Evolutionary conservation across 2,113 vertebrate genomes (phyloP).

Genomic region (Leptobrachium ailaonicum): DNA sequence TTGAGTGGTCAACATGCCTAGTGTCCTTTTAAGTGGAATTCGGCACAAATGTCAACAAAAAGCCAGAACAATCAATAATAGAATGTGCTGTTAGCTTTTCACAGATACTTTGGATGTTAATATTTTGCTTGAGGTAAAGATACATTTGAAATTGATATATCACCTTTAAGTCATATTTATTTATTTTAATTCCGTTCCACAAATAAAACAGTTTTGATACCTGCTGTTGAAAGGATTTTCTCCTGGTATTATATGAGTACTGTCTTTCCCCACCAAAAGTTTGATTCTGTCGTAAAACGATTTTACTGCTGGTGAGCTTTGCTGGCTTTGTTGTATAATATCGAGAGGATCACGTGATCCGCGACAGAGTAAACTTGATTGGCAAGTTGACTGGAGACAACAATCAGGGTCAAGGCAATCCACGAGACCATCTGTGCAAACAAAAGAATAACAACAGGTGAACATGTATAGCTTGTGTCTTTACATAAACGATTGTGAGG

Average conservation of each 20-base stretch:
- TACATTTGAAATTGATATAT: neutral
- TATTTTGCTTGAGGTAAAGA: too few relatives aligned
- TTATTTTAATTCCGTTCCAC: slow-evolving; percentile 11
- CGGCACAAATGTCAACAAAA: too few relatives aligned
- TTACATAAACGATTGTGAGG: slow-evolving; percentile 1
- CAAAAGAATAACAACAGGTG: neutral
- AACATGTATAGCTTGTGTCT: neutral
- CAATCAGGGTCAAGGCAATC: slow-evolving; percentile 98
- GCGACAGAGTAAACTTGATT: slow-evolving; percentile 90
- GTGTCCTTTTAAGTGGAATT: too few relatives aligned
- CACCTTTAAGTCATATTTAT: slow-evolving; percentile 32
- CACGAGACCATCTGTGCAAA: slow-evolving; percentile 85
- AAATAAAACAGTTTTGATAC: slow-evolving; percentile 56
- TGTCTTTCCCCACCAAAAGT: slow-evolving; percentile 92
- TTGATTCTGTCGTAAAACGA: slow-evolving; percentile 97
- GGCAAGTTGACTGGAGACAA: slow-evolving; percentile 93
- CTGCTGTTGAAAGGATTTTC: slow-evolving; percentile 97
- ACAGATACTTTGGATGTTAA: too few relatives aligned
- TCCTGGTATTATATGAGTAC: slow-evolving; percentile 93
- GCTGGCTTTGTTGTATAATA: slow-evolving; percentile 90
- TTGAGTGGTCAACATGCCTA: too few relatives aligned
- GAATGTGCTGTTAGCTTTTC: too few relatives aligned
- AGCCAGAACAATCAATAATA: too few relatives aligned
- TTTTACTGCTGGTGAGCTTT: slow-evolving; percentile 74
- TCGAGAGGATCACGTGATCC: slow-evolving; percentile 92